Evolutionary conservation across 2,113 vertebrate genomes (phyloP).

Genomic region (Halichoeres trimaculatus): DNA sequence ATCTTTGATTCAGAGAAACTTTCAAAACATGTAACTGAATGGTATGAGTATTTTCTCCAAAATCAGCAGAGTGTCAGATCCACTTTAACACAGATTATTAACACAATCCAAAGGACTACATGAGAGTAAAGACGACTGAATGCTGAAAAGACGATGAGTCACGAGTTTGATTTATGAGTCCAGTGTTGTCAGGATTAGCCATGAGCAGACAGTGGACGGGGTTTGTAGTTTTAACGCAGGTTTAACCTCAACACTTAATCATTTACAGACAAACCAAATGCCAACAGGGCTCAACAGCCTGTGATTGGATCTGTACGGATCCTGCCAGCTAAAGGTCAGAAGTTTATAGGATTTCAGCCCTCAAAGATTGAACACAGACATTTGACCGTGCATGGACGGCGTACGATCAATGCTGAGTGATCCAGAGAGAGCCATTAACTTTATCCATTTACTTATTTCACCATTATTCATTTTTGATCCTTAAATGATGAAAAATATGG

Average conservation of each 20-base stretch:
- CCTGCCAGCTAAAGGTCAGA: conserved; percentile 19
- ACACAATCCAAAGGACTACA: not conserved
- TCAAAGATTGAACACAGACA: conserved; percentile 3
- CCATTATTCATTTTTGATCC: not conserved
- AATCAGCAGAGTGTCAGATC: not conserved
- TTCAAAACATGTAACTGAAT: too few species aligned
- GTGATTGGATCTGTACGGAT: conserved; percentile 46
- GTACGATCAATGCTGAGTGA: not conserved
- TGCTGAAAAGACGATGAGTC: too few species aligned
- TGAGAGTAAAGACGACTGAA: not conserved
- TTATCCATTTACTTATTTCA: not conserved
- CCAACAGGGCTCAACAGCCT: conserved; percentile 26
- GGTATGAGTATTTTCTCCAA: too few species aligned
- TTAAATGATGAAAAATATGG: not conserved
- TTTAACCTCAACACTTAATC: conserved; percentile 54
- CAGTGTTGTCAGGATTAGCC: conserved; percentile 35
- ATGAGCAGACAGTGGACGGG: conserved; percentile 20
- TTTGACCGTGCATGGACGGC: conserved; percentile 5
- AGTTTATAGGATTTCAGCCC: conserved; percentile 35
- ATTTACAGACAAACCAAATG: conserved; percentile 51
- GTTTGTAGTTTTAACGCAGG: conserved; percentile 32
- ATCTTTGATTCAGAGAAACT: not conserved
- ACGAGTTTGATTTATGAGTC: not conserved
- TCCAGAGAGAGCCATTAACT: not conserved
- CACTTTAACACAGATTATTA: not conserved